phyloP scores from a whole-genome alignment of 1,140 invertebrate genomes.

The Aphidius gifuensis region DNA sequence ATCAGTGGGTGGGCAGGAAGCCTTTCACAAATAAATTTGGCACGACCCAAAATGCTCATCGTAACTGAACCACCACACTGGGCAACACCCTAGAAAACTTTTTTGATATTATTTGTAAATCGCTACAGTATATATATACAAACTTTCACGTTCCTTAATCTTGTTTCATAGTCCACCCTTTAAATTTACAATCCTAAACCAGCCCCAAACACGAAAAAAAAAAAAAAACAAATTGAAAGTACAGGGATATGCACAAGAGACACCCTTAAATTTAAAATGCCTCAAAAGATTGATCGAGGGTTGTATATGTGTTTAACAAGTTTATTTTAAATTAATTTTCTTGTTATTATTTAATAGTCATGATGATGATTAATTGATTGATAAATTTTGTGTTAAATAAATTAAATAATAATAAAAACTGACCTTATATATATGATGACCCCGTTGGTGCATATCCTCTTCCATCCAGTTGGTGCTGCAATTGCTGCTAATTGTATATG shows the following conservation, averaged over 20 bases:
- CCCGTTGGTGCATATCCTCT: conserved; percentile 56
- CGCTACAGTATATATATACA: no score
- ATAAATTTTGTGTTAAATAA: background rate
- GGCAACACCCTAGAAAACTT: conserved; percentile 22
- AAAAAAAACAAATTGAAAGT: no score
- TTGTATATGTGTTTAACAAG: no score
- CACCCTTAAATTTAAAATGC: no score
- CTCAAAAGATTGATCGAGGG: no score
- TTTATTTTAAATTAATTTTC: no score
- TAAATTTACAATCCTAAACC: no score
- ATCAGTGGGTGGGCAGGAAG: conserved; percentile 13
- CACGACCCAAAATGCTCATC: conserved; percentile 22
- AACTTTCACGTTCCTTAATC: conserved; percentile 11
- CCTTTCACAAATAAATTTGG: conserved; percentile 24
- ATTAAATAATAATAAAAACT: conserved; percentile 1
- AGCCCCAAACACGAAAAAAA: no score
- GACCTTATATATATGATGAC: conserved; percentile 62
- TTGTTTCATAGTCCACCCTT: background rate
- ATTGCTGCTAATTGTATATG: conserved; percentile 35
- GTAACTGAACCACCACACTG: conserved; percentile 20
- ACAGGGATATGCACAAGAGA: no score
- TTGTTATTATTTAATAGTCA: no score
- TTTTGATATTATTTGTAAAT: background rate
- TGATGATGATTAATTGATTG: no score
- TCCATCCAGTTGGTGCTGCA: conserved; percentile 59